Evolutionary conservation across 2,888 invertebrate species (phyloP).

Genomic region (Stenodema calcarata): DNA sequence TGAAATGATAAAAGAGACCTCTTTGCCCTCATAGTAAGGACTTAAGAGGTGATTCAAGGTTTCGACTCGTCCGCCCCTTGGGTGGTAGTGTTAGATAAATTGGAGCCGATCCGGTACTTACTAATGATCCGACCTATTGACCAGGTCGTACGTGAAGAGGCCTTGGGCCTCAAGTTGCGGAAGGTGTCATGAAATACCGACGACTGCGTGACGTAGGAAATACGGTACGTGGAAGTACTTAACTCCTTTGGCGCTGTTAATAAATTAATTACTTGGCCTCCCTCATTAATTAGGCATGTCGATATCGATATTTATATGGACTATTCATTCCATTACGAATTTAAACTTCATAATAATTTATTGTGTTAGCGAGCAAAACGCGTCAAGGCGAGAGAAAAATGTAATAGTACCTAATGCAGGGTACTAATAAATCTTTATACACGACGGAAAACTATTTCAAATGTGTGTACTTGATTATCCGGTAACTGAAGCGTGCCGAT

Average conservation of each 20-base stretch:
- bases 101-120: neutral
- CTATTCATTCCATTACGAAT: neutral
- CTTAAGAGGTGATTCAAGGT: neutral
- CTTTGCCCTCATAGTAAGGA: neutral
- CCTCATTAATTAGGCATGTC: slow-evolving; percentile 31
- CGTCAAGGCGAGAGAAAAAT: neutral
- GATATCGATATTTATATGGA: neutral
- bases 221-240: slow-evolving; percentile 15
- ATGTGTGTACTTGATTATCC: neutral
- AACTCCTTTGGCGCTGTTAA: neutral
- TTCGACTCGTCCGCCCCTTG: neutral
- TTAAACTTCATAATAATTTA: neutral
- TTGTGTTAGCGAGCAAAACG: neutral
- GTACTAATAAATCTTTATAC: neutral
- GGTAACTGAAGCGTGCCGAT: too few relatives aligned
- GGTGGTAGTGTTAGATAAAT: neutral
- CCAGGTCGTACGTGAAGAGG: neutral
- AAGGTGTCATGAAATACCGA: neutral
- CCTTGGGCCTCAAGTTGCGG: neutral
- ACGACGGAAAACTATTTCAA: neutral
- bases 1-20: neutral
- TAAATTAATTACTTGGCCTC: slow-evolving; percentile 13
- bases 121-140: slow-evolving; percentile 13
- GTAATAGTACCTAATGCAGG: neutral
- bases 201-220: neutral